Conservation (phyloP, 2,797 vertebrate genomes). For the Chelmon rostratus region DNA sequence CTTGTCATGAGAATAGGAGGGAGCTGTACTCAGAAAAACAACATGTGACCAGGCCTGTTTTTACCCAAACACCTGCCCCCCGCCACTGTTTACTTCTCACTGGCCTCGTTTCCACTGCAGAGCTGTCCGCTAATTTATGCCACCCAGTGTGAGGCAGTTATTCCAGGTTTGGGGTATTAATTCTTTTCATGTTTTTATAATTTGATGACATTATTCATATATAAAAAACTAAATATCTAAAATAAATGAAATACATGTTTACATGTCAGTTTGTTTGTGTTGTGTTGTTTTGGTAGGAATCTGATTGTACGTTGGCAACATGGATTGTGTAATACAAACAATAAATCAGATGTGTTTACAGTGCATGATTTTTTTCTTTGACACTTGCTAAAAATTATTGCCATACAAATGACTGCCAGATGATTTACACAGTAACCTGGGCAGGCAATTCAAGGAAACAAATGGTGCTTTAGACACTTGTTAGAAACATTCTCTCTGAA, state of each 20-base stretch:
- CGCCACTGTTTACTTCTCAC: constrained; percentile 13
- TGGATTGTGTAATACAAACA: not conserved
- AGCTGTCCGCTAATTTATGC: not conserved
- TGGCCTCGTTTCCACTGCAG: constrained; percentile 22
- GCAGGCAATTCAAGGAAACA: constrained; percentile 4
- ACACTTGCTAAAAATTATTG: not conserved
- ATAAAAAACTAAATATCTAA: not conserved
- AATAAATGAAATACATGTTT: not conserved
- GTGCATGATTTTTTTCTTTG: not conserved
- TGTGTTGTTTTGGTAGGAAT: too few species aligned
- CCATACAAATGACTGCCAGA: not conserved
- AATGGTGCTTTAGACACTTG: not conserved
- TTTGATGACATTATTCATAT: not conserved
- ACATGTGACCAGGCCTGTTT: constrained; percentile 68
- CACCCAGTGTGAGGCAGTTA: not conserved
- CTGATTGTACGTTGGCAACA: not conserved
- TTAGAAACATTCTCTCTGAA: constrained; percentile 16
- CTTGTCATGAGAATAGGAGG: constrained; percentile 60
- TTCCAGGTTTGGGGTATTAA: not conserved
- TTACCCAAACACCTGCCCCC: constrained; percentile 49
- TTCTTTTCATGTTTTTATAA: not conserved
- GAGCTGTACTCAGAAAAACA: constrained; percentile 62
- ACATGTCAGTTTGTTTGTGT: not conserved
- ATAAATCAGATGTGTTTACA: not conserved
- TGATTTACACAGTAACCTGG: not conserved